Evolutionary conservation across 2,888 invertebrate genomes (phyloP).

Genomic region (Plagiodera versicolora): DNA sequence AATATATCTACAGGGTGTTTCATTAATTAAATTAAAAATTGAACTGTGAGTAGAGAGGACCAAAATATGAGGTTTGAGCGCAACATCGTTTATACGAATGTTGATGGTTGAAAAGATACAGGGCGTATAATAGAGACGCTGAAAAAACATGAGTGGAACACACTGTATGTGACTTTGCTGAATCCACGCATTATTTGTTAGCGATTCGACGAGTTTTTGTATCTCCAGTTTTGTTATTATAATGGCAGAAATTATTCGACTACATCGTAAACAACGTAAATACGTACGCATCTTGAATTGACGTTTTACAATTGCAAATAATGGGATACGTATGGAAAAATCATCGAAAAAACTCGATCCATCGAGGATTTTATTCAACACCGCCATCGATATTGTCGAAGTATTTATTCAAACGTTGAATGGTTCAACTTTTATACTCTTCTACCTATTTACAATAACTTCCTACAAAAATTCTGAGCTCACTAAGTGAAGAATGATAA

Average conservation of each 20-base stretch:
- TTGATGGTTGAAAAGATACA: too few species aligned
- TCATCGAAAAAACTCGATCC: neutral
- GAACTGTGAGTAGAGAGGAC: too few species aligned
- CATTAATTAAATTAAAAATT: too few species aligned
- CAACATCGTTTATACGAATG: too few species aligned
- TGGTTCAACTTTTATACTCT: neutral
- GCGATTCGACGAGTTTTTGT: slow-evolving; percentile 38
- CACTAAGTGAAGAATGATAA: too few species aligned
- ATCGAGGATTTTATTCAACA: neutral
- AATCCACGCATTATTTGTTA: slow-evolving; percentile 33
- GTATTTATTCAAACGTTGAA: slow-evolving; percentile 20
- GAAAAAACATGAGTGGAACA: slow-evolving; percentile 20
- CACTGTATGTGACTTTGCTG: slow-evolving; percentile 37
- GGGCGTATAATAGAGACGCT: too few species aligned
- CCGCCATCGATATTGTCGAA: neutral
- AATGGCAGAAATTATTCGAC: slow-evolving; percentile 42
- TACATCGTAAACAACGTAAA: slow-evolving; percentile 35
- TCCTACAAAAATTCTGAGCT: too few species aligned
- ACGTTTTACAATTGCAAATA: slow-evolving; percentile 8
- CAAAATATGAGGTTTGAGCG: too few species aligned
- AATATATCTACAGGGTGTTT: too few species aligned
- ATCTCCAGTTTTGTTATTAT: slow-evolving; percentile 36
- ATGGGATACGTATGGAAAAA: neutral
- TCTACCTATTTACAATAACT: too few species aligned
- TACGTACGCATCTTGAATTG: slow-evolving; percentile 33